phyloP scores from a whole-genome alignment of 2,797 vertebrate species.

The Melanotaenia trifasciata region DNA sequence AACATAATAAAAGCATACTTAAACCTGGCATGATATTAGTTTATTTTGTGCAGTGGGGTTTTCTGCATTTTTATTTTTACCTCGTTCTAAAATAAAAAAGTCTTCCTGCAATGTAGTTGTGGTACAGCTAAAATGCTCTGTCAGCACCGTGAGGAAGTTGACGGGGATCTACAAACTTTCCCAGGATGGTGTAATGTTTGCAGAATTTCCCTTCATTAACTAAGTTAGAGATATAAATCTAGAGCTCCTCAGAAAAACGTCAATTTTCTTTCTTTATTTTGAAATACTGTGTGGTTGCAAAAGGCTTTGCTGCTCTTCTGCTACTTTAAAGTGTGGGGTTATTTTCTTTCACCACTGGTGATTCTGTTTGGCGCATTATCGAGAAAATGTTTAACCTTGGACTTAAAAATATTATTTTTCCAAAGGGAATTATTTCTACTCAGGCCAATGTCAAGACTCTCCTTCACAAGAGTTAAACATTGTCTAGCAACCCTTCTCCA shows the following conservation, averaged over 20 bases:
- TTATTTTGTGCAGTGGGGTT: neutral
- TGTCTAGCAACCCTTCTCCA: neutral
- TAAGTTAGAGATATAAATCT: neutral
- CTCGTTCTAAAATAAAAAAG: neutral
- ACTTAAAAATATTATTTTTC: constrained; percentile 1
- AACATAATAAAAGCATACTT: neutral
- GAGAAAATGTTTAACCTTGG: neutral
- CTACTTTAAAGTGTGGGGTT: neutral
- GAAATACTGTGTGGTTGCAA: neutral
- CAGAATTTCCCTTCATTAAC: neutral
- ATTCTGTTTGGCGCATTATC: neutral
- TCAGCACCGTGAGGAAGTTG: neutral
- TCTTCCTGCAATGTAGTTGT: neutral
- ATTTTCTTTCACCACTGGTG: neutral
- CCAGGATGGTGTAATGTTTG: neutral
- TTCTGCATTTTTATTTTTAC: neutral
- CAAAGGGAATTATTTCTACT: neutral
- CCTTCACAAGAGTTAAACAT: neutral
- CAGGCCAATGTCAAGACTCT: neutral
- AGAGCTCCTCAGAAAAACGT: neutral
- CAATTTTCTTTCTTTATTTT: neutral
- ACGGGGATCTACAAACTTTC: neutral
- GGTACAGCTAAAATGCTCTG: neutral
- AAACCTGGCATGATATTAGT: neutral
- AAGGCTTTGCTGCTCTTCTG: neutral